Evolutionary conservation across 2,113 vertebrate genomes (phyloP).

Genomic region (Seriola dumerili): DNA sequence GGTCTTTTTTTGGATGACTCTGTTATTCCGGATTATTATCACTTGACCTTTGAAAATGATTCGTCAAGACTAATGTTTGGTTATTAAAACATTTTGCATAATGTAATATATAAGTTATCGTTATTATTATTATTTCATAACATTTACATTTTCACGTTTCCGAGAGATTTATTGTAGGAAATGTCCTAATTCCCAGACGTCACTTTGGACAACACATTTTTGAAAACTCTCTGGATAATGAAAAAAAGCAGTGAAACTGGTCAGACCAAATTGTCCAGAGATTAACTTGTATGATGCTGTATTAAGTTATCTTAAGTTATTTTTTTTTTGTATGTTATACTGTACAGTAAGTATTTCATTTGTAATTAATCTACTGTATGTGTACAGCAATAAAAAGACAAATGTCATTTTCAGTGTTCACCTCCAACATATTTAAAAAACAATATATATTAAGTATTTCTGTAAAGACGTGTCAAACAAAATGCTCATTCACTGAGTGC

Average conservation of each 20-base stretch:
- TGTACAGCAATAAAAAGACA: conserved; percentile 52
- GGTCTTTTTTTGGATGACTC: not conserved
- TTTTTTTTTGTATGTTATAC: conserved; percentile 9
- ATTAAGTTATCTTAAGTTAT: conserved; percentile 11
- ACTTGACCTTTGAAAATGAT: not conserved
- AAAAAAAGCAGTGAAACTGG: not conserved
- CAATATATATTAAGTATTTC: not conserved
- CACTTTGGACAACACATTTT: not conserved
- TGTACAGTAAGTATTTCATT: conserved; percentile 24
- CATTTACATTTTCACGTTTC: conserved; percentile 10
- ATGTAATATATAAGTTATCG: not conserved
- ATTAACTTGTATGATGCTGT: not conserved
- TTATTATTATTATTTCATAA: not conserved
- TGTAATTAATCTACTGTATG: conserved; percentile 36
- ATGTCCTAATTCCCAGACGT: not conserved
- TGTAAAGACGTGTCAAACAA: not conserved
- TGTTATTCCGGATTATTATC: not conserved
- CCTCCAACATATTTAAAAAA: conserved; percentile 18
- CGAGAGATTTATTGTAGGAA: not conserved
- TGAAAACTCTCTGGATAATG: not conserved
- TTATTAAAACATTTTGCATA: not conserved
- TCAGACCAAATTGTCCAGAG: not conserved
- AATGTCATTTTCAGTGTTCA: not conserved
- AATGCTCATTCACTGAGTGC: not conserved
- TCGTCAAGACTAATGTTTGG: not conserved